These are phyloP conservation scores for Myotis planiceps DNA, from an alignment of 2,797 vertebrate genomes.

Conservation along the genomic window DNA sequence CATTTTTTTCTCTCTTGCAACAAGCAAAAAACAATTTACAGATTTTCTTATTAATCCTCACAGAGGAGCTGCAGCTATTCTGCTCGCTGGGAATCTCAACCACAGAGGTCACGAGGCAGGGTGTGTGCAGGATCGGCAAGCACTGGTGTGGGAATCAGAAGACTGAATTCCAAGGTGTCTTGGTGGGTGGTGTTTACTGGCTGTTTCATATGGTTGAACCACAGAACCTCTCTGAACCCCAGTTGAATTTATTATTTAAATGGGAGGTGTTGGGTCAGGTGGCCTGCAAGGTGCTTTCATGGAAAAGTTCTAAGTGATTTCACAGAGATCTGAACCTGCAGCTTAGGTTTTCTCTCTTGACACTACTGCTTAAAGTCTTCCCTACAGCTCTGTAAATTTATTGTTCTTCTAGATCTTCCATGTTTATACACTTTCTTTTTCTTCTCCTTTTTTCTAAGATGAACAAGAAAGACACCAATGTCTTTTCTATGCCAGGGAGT, in stretches of 20 bases:
- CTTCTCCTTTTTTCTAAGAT: background rate
- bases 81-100: background rate
- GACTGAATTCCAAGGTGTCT: background rate
- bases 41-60: constrained; percentile 55
- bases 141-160: background rate
- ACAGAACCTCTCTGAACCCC: background rate
- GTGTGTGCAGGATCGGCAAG: background rate
- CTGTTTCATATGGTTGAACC: background rate
- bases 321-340: background rate
- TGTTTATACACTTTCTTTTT: background rate
- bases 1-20: background rate
- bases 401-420: background rate
- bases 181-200: background rate
- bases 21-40: constrained; percentile 33
- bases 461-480: background rate
- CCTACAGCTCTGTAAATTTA: background rate
- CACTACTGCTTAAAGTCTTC: background rate
- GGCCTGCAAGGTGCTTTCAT: background rate
- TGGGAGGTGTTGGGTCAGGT: background rate
- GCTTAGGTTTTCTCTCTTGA: background rate
- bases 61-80: background rate
- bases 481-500: background rate
- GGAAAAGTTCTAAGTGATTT: background rate
- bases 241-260: background rate
- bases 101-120: background rate